Percentiles rank a stretch among this genome's conserved stretches.
phyloP scores from a whole-genome alignment of 2,113 vertebrate genomes.

The Cinclus cinclus region DNA sequence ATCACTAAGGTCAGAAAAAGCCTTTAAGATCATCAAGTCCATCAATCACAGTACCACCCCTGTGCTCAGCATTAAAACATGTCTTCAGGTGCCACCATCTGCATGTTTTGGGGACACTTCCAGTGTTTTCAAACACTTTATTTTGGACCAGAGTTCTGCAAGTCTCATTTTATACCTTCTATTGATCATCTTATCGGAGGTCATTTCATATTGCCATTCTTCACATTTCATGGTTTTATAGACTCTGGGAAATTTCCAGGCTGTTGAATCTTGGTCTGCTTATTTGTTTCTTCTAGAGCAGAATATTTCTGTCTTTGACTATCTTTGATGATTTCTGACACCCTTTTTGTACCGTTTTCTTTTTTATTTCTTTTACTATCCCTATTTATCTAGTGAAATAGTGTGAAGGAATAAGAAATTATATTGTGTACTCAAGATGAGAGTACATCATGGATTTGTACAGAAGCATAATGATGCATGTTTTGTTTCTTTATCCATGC shows the following conservation, averaged over 20 bases:
- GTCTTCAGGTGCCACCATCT: neutral
- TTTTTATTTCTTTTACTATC: neutral
- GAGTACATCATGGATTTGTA: neutral
- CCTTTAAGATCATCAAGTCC: neutral
- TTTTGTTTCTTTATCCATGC: neutral
- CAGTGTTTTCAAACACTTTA: neutral
- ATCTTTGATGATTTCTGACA: neutral
- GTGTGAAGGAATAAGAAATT: neutral
- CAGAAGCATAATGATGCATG: neutral
- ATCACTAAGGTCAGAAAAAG: neutral
- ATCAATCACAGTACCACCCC: neutral
- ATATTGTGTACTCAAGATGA: neutral
- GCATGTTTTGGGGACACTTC: neutral
- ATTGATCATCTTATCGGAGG: accelerated
- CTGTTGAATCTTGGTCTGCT: neutral
- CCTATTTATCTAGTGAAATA: neutral
- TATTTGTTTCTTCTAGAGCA: neutral
- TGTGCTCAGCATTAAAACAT: neutral
- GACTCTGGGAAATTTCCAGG: neutral
- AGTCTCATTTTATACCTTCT: neutral
- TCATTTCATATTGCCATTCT: neutral
- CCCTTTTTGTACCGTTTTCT: neutral
- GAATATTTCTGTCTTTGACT: neutral
- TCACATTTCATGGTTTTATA: neutral
- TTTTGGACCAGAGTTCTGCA: neutral